Evolutionary conservation across 2,797 vertebrate genomes (phyloP), one percentile per base, ranked within the genome.

Genomic region (Uromys caudimaculatus): DNA sequence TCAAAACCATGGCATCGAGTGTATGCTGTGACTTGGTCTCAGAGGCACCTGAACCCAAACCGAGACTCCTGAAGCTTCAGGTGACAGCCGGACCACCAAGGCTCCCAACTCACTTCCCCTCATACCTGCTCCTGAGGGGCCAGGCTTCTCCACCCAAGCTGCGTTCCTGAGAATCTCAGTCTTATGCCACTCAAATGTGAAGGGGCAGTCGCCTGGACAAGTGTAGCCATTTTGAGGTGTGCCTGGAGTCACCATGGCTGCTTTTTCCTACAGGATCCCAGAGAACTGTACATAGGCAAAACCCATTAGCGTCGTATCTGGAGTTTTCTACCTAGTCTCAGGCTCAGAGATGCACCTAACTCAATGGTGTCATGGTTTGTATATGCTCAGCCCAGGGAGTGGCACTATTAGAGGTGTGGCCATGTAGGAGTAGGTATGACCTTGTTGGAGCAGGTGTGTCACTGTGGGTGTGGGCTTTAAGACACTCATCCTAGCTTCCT

Each of bases 301-400:
- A 13, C 29, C 1, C 24, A 23, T 8, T 19, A 69, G n/a, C 29
- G 27, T 32, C 12, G 1, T 38, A 27, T 12, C 0, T 14, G 16
- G 67, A 2, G 35, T 58, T 62, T 75, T 27, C 23, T 29, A 24
- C 38, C 47, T 7, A 24, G 41, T n/a, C 75, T 29, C 58, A 64
- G 79, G 29, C 64, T 73, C 17, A 67, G 54, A 54, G 52, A 44
- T 58, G 50, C 7, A 24, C 29, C 52, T 58, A 38, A 60, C 8
- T 69, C 62, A 11, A 11, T 47, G n/a, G n/a, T n/a, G n/a, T n/a
- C n/a, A n/a, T n/a, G 44, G 44, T 44, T 44, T 44, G 44, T 44
- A 44, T 44, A 44, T 44, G 44, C 44, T 44, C 44, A 44, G 44
- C 44, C 44, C 44, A 44, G 3, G 44, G 44, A 44, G 44, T 44